Base-by-base conservation (phyloP, 1,140 invertebrate species). In the Halesus radiatus region DNA sequence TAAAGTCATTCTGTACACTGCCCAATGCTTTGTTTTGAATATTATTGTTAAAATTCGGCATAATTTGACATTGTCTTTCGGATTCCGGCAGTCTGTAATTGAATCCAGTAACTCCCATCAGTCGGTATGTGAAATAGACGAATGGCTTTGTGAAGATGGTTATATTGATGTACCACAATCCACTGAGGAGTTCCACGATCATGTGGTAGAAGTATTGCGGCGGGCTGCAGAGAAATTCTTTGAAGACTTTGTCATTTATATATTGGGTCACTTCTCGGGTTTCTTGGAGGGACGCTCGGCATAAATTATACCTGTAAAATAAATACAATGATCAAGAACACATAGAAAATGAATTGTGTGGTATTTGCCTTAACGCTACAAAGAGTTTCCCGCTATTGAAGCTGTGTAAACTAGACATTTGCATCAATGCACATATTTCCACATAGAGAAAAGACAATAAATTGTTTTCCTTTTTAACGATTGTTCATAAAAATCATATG, bases 231-330 rank as follows among this genome's bases (percentile, higher is more conserved):
- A 91, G 72, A 16, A 84, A 85, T 0, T 89, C 89, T 1, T 84
- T 86, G 81, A 85, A 90, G 0, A 90, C 87, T 16, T 88, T 82
- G 0, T 88, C 86, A 0, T 84, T 78, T 3, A 92, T 72, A 3
- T 86, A 79, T 22, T 87, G 80, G 62, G 88, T 90, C 1, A 89
- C 85, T 84, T 87, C 82, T 8, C 83, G 85, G 0, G 90, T 90
- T 76, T 91, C 89, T 4, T 88, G 85, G 1, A 87, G 54, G 22
- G 85, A 88, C 7, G 86, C 86, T 4, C 87, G 85, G 81, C 88
- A 90, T 13, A 94, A 85, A 84, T 93, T 94, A 85, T 91, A 93
- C 70, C 91, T 91, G 86, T 23, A 79, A 80, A 80, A 37, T 22
- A 52, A 56, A 29, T n/a, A 15, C 37, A 13, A 13, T 45, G 10